A percentile compares a stretch with the other conserved stretches of the same genome.
Evolutionary conservation across 92 coral and sea anemone species (phyloP).

Genomic region (Bergia puertoricense): DNA sequence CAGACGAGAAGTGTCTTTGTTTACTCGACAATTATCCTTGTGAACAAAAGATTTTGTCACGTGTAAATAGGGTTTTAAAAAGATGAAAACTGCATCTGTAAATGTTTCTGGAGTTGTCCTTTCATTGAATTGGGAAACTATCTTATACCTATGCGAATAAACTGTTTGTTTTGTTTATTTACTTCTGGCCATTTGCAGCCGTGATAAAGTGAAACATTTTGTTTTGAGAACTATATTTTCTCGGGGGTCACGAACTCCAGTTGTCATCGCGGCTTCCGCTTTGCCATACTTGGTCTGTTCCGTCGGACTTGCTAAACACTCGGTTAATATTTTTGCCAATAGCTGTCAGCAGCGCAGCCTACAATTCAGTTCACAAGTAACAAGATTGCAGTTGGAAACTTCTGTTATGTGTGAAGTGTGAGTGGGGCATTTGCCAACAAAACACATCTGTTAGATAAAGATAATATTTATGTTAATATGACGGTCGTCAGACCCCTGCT

Average conservation of each 20-base stretch:
- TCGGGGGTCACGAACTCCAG: constrained; percentile 40
- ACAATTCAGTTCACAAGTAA: constrained; percentile 30
- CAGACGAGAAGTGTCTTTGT: constrained; percentile 20
- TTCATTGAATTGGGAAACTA: neutral
- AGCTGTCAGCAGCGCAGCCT: constrained; percentile 37
- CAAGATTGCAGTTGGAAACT: constrained; percentile 22
- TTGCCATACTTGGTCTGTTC: constrained; percentile 44
- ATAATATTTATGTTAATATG: constrained; percentile 6
- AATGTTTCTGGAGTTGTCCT: neutral
- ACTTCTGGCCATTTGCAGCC: constrained; percentile 6
- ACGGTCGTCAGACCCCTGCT: constrained; percentile 18
- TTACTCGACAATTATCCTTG: neutral
- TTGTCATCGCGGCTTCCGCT: constrained; percentile 41
- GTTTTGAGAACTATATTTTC: constrained; percentile 16
- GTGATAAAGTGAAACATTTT: constrained; percentile 23
- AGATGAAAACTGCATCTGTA: neutral
- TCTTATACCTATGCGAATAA: neutral
- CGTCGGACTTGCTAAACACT: constrained; percentile 18
- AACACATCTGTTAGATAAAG: constrained; percentile 29
- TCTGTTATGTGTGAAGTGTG: neutral
- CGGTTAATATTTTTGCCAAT: constrained; percentile 26
- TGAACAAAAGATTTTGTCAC: constrained; percentile 43
- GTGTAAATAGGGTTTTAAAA: neutral
- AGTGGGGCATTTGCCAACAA: constrained; percentile 28
- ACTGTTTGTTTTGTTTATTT: neutral